phyloP scores from a whole-genome alignment of 2,888 invertebrate species.

The Sinohyriopsis cumingii region DNA sequence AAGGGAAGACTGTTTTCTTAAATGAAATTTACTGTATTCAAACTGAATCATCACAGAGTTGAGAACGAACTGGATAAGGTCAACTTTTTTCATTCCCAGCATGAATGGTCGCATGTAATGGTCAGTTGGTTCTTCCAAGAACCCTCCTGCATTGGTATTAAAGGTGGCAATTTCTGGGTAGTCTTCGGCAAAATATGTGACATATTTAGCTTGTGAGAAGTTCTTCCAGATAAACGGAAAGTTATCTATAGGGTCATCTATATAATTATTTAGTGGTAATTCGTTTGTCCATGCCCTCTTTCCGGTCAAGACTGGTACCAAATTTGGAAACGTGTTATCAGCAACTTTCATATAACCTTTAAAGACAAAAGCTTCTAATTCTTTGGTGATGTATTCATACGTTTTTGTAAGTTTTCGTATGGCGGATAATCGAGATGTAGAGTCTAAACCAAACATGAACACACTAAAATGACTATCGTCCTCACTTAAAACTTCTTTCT shows the following conservation, averaged over 20 bases:
- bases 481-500: constrained; percentile 9
- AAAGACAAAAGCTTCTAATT: constrained; percentile 35
- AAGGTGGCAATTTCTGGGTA: constrained; percentile 38
- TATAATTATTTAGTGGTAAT: constrained; percentile 27
- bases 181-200: constrained; percentile 43
- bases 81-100: constrained; percentile 36
- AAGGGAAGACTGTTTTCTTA: constrained; percentile 34
- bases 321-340: constrained; percentile 49
- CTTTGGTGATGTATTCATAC: constrained; percentile 34
- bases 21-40: constrained; percentile 39
- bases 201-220: constrained; percentile 32
- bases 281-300: constrained; percentile 31
- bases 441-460: constrained; percentile 47
- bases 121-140: constrained; percentile 36
- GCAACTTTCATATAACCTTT: constrained; percentile 51
- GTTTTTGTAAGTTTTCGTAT: constrained; percentile 50
- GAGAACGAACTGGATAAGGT: constrained; percentile 23
- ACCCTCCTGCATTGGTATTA: constrained; percentile 33
- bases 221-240: constrained; percentile 46
- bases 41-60: constrained; percentile 32
- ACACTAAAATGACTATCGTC: constrained; percentile 27
- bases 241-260: constrained; percentile 17
- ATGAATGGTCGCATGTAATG: constrained; percentile 50
- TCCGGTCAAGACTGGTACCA: constrained; percentile 46
- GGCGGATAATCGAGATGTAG: constrained; percentile 43